These are phyloP conservation scores for Netelia melanura DNA, from an alignment of 2,888 invertebrate species.

Conservation along the genomic window DNA sequence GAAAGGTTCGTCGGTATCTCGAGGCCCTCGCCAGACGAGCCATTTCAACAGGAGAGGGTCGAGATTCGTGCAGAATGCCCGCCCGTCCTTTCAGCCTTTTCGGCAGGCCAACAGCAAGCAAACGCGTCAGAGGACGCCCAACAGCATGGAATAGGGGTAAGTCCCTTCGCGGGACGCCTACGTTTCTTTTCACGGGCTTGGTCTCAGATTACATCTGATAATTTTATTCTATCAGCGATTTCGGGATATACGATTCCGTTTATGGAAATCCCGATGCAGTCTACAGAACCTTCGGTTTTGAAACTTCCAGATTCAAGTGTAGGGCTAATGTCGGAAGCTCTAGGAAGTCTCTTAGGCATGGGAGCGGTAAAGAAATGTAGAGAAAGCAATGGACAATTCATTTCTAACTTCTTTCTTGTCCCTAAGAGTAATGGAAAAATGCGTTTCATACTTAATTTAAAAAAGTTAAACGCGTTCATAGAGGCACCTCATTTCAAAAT, in stretches of 20 bases:
- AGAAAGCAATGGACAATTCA: conserved; percentile 41
- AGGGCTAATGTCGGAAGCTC: conserved; percentile 34
- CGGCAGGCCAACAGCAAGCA: conserved; percentile 4
- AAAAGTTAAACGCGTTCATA: conserved; percentile 65
- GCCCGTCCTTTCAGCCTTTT: neutral
- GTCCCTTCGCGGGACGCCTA: neutral
- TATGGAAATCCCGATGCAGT: conserved; percentile 1
- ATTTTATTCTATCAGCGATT: conserved; percentile 34
- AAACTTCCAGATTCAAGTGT: neutral
- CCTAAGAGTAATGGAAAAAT: conserved; percentile 51
- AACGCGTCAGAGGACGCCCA: conserved; percentile 24
- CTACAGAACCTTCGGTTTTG: conserved; percentile 1
- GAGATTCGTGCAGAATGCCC: conserved; percentile 2
- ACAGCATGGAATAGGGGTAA: conserved; percentile 41
- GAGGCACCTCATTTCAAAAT: conserved; percentile 67
- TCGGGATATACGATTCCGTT: conserved; percentile 42
- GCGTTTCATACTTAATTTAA: conserved; percentile 59
- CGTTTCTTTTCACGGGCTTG: conserved; percentile 45
- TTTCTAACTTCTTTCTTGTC: conserved; percentile 50
- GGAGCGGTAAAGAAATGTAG: conserved; percentile 49
- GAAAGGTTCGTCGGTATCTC: too few relatives aligned
- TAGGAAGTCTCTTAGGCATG: conserved; percentile 18
- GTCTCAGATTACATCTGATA: conserved; percentile 52
- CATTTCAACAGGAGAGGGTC: too few relatives aligned
- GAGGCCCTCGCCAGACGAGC: too few relatives aligned